A percentile compares a stretch with the other conserved stretches of the same genome.
Evolutionary conservation across 2,888 invertebrate species (phyloP).

Genomic region (Melanophora roralis): DNA sequence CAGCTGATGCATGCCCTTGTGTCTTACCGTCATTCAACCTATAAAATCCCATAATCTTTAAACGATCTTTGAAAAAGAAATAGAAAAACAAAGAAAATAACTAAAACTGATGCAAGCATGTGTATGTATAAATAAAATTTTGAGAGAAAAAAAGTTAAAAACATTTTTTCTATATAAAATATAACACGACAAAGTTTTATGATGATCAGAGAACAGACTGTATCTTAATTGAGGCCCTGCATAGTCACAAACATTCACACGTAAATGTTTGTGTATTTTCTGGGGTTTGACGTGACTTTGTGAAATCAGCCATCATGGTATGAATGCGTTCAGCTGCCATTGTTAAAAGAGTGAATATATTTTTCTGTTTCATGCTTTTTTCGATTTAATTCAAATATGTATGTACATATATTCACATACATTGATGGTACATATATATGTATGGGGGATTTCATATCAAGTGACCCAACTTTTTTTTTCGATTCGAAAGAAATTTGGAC

Average conservation of each 20-base stretch:
- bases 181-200: slow-evolving; percentile 56
- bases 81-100: slow-evolving; percentile 5
- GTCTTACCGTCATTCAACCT: slow-evolving; percentile 13
- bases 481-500: no score
- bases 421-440: background rate
- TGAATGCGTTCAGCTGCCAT: slow-evolving; percentile 55
- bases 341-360: slow-evolving; percentile 20
- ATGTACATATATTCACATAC: background rate
- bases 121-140: slow-evolving; percentile 2
- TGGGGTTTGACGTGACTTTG: slow-evolving; percentile 53
- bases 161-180: slow-evolving; percentile 37
- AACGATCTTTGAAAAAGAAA: slow-evolving; percentile 48
- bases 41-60: slow-evolving; percentile 52
- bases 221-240: slow-evolving; percentile 57
- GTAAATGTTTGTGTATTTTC: background rate
- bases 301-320: slow-evolving; percentile 56
- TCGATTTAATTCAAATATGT: slow-evolving; percentile 22
- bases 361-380: slow-evolving; percentile 23
- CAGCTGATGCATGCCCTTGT: slow-evolving; percentile 41
- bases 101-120: background rate
- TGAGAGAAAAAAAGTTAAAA: slow-evolving; percentile 30
- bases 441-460: no score
- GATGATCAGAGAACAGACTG: slow-evolving; percentile 40
- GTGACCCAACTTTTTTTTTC: no score
- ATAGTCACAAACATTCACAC: background rate